Conservation (phyloP, 2,113 vertebrate genomes). For the Hydrolagus affinis region DNA sequence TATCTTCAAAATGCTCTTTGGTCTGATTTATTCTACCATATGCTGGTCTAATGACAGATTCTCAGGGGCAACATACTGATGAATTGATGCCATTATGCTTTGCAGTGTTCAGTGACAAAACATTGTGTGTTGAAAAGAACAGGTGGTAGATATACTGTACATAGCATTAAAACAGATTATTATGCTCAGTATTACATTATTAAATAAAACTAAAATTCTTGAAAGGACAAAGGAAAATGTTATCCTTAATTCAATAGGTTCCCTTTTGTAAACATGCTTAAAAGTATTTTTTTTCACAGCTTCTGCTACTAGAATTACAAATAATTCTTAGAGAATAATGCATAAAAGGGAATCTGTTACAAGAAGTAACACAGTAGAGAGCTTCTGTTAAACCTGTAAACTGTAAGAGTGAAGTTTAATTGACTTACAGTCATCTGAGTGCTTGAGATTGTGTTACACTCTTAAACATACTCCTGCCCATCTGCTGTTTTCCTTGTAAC, state of each 20-base stretch:
- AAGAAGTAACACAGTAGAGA: not conserved
- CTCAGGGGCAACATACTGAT: not conserved
- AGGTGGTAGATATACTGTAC: not conserved
- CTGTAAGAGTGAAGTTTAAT: not conserved
- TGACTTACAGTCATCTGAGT: not conserved
- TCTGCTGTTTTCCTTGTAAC: conserved; percentile 1
- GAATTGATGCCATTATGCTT: not conserved
- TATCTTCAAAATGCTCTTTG: not conserved
- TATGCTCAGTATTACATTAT: not conserved
- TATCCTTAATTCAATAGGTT: not conserved
- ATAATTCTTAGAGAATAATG: conserved; percentile 21
- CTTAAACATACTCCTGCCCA: not conserved
- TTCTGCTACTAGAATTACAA: not conserved
- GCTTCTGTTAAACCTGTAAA: not conserved
- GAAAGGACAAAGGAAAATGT: not conserved
- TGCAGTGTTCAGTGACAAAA: not conserved
- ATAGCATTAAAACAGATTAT: too few relatives aligned
- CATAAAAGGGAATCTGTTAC: not conserved
- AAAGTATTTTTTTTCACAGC: not conserved
- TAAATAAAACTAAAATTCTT: not conserved
- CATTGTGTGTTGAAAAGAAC: conserved; percentile 7
- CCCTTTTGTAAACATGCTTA: not conserved
- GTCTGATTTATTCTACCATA: conserved; percentile 8
- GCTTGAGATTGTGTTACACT: conserved; percentile 7
- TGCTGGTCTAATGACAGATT: conserved; percentile 14